Conservation (phyloP, 2,888 invertebrate species). For the Tetanocera ferruginea region DNA sequence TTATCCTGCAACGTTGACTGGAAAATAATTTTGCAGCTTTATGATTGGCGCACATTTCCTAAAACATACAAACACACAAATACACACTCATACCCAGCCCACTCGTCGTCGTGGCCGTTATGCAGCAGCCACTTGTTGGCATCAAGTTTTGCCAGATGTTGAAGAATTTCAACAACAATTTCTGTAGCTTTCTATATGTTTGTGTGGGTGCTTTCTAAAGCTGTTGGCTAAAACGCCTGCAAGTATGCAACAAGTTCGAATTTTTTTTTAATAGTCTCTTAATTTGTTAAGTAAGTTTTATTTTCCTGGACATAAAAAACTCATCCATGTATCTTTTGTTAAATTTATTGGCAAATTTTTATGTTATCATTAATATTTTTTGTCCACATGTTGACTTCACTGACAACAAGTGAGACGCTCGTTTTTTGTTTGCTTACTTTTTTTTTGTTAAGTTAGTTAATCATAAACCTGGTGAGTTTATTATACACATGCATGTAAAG, state of each 20-base stretch:
- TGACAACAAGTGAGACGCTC: no score
- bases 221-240: background rate
- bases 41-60: slow-evolving; percentile 53
- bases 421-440: no score
- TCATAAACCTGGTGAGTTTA: no score
- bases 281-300: background rate
- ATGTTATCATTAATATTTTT: no score
- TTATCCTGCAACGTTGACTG: slow-evolving; percentile 39
- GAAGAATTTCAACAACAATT: background rate
- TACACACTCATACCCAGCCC: background rate
- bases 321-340: no score
- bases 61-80: background rate
- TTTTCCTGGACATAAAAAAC: no score
- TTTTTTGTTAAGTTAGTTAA: no score
- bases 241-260: slow-evolving; percentile 15
- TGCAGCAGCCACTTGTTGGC: slow-evolving; percentile 15
- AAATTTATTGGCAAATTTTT: no score
- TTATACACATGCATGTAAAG: background rate
- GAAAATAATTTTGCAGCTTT: slow-evolving; percentile 48
- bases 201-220: background rate
- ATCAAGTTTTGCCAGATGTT: background rate
- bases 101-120: background rate
- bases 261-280: background rate
- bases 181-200: background rate
- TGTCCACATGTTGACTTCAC: no score